These are phyloP conservation scores for Drosophila anomalata DNA, from an alignment of 2,888 invertebrate genomes.

Conservation along the genomic window DNA sequence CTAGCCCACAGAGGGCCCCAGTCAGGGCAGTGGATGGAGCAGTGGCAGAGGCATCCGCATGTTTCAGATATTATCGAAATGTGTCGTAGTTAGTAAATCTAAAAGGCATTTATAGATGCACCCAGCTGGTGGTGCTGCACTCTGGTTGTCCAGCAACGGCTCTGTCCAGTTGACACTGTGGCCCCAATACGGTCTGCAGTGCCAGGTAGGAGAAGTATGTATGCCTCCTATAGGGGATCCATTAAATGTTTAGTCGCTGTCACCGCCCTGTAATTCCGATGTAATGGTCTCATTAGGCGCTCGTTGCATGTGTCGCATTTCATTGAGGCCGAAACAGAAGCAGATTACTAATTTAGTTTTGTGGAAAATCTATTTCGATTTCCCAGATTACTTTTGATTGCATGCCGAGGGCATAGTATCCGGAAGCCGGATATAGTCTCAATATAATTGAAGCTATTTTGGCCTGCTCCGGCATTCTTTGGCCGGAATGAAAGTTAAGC, in stretches of 20 bases:
- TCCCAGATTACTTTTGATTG: conserved; percentile 33
- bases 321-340: conserved; percentile 39
- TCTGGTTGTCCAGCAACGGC: conserved; percentile 58
- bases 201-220: neutral
- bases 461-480: conserved; percentile 9
- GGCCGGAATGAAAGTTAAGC: conserved; percentile 32
- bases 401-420: conserved; percentile 6
- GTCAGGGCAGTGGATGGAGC: neutral
- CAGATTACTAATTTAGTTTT: conserved; percentile 42
- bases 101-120: conserved; percentile 63
- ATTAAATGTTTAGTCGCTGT: conserved; percentile 42
- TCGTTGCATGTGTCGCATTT: conserved; percentile 47
- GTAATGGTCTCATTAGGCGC: conserved; percentile 56
- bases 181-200: conserved; percentile 28
- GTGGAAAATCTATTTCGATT: conserved; percentile 19
- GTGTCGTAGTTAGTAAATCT: conserved; percentile 64
- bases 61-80: conserved; percentile 64
- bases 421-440: conserved; percentile 3
- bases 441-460: conserved; percentile 12
- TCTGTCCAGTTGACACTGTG: conserved; percentile 65
- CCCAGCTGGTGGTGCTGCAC: conserved; percentile 2
- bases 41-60: conserved; percentile 21
- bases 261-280: conserved; percentile 52
- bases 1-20: conserved; percentile 1
- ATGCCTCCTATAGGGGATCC: conserved; percentile 12